Conservation (phyloP, 2,797 vertebrate genomes). For the Thripadectes ignobilis region DNA sequence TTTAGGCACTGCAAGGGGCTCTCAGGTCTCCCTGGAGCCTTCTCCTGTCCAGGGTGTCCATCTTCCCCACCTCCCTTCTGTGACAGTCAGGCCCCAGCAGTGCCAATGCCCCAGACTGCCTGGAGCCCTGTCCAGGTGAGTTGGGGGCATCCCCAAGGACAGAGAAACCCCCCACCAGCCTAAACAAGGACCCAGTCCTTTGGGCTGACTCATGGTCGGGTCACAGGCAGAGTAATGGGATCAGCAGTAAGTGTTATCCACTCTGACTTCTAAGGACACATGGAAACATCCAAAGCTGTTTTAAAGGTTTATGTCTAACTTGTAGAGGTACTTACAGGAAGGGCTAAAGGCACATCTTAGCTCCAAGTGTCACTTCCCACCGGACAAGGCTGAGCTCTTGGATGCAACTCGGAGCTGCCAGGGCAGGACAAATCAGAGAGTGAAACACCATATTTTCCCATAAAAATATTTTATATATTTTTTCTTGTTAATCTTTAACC, state of each 20-base stretch:
- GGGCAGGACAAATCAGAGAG: neutral
- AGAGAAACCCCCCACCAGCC: neutral
- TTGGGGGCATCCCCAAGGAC: neutral
- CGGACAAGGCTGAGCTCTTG: fast-evolving
- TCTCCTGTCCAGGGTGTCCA: neutral
- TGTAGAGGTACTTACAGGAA: neutral
- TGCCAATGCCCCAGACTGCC: fast-evolving
- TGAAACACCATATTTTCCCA: neutral
- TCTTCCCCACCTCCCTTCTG: neutral
- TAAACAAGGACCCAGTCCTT: neutral
- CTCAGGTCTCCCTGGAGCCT: neutral
- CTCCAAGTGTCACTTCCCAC: no score
- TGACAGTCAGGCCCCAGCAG: no score
- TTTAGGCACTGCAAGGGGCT: neutral
- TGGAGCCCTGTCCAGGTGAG: neutral
- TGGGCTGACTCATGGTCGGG: fast-evolving
- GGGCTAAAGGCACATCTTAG: neutral
- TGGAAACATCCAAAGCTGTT: neutral
- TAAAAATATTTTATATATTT: neutral
- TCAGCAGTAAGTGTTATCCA: neutral
- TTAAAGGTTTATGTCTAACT: neutral
- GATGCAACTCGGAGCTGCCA: fast-evolving
- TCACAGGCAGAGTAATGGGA: neutral
- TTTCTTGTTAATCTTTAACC: neutral
- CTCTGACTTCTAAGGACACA: neutral